These are phyloP conservation scores for Odontomachus brunneus DNA, from an alignment of 1,140 invertebrate species.

Conservation along the genomic window DNA sequence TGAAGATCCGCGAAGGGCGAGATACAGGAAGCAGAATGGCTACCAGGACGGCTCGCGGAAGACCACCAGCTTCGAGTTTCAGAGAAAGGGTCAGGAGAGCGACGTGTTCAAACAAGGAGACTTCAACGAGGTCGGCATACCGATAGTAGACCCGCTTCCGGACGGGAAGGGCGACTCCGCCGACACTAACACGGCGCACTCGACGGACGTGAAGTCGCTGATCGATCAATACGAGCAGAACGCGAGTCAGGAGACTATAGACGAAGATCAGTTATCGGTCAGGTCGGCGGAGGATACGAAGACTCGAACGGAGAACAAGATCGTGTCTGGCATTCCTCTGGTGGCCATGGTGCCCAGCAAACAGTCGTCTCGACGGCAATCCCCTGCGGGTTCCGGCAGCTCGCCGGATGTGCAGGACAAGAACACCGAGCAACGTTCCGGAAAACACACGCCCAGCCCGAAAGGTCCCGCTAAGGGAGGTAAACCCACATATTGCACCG, in stretches of 20 bases:
- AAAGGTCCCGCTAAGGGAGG: slow-evolving; percentile 63
- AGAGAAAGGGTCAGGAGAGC: slow-evolving; percentile 37
- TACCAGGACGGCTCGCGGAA: slow-evolving; percentile 62
- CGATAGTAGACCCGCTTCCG: slow-evolving; percentile 68
- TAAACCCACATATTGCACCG: slow-evolving; percentile 64
- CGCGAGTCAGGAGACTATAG: slow-evolving; percentile 59
- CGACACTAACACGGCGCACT: slow-evolving; percentile 15
- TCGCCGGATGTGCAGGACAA: slow-evolving; percentile 72
- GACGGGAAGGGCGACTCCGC: slow-evolving; percentile 29
- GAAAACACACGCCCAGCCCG: slow-evolving; percentile 66
- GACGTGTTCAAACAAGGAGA: slow-evolving; percentile 69
- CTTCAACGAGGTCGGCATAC: slow-evolving; percentile 84
- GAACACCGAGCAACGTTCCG: slow-evolving; percentile 37
- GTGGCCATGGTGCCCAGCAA: slow-evolving; percentile 64
- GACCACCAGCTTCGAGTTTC: slow-evolving; percentile 71
- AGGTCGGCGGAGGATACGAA: slow-evolving; percentile 63
- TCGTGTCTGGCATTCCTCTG: slow-evolving; percentile 40
- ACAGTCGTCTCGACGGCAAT: slow-evolving; percentile 75
- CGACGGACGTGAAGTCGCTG: slow-evolving; percentile 64
- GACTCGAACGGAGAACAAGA: slow-evolving; percentile 50
- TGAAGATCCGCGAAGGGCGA: slow-evolving; percentile 69
- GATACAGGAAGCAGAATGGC: slow-evolving; percentile 13
- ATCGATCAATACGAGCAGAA: slow-evolving; percentile 68
- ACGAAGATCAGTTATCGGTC: slow-evolving; percentile 47
- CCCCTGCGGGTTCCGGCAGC: slow-evolving; percentile 80